Evolutionary conservation across 2,113 vertebrate genomes (phyloP).

Genomic region (Pollimyrus isidori): DNA sequence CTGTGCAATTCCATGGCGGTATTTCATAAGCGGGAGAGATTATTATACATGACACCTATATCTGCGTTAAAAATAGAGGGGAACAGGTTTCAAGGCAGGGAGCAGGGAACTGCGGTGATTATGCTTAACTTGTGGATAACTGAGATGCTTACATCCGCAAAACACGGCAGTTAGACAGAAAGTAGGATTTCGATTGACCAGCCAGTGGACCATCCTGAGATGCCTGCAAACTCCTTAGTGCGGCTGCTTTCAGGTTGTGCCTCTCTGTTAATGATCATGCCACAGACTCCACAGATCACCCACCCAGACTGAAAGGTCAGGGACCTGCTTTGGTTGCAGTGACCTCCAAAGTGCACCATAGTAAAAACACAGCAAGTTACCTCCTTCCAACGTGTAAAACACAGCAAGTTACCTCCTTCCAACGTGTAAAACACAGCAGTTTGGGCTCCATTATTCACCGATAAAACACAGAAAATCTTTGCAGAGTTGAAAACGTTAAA

Average conservation of each 20-base stretch:
- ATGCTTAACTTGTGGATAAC: neutral
- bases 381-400: neutral
- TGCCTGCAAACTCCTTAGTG: neutral
- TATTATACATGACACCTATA: neutral
- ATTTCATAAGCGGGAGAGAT: neutral
- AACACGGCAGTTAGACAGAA: neutral
- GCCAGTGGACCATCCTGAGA: neutral
- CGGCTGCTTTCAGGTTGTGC: neutral
- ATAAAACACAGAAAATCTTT: neutral
- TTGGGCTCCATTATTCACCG: neutral
- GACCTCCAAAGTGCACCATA: neutral
- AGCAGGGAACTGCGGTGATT: neutral
- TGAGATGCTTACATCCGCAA: neutral
- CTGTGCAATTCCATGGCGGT: neutral
- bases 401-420: neutral
- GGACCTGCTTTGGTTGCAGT: slow-evolving; percentile 13
- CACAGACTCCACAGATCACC: neutral
- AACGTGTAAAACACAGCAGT: neutral
- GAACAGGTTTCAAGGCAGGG: neutral
- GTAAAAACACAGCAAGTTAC: too few relatives aligned
- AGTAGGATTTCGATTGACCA: neutral
- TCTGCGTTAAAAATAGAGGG: neutral
- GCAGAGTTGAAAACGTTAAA: neutral
- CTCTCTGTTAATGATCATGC: neutral
- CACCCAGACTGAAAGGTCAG: neutral